Conservation (phyloP, 2,797 vertebrate genomes). For the Toxotes lorentzi region DNA sequence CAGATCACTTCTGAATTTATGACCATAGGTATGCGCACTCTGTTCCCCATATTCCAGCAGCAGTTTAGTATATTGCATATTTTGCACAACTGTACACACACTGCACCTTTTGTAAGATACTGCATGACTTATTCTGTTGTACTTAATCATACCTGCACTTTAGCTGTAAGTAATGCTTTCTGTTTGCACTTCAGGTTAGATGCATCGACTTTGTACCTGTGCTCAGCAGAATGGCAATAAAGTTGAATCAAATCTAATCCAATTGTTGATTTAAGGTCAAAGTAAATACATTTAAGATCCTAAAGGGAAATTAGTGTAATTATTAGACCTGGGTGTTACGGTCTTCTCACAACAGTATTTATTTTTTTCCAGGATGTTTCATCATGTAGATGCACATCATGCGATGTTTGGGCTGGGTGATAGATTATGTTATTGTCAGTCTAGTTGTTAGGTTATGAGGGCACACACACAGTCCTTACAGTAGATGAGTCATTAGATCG, state of each 20-base stretch:
- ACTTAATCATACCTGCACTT: not conserved
- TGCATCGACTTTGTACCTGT: not conserved
- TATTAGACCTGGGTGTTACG: not conserved
- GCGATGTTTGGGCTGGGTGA: slow-evolving; percentile 8
- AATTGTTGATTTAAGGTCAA: not conserved
- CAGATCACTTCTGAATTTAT: not conserved
- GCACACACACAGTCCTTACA: not conserved
- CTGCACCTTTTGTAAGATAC: not conserved
- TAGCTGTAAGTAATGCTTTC: not conserved
- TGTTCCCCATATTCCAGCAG: not conserved
- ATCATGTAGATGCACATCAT: slow-evolving; percentile 2
- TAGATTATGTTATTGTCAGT: slow-evolving; percentile 7
- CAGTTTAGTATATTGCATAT: not conserved
- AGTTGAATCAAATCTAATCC: too few species aligned
- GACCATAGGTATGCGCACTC: not conserved
- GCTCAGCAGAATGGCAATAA: too few species aligned
- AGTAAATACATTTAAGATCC: not conserved
- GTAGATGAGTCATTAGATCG: slow-evolving; percentile 34
- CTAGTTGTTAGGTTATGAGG: slow-evolving; percentile 11
- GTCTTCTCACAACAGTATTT: not conserved
- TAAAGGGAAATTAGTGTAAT: not conserved
- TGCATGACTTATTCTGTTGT: not conserved
- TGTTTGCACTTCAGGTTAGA: not conserved
- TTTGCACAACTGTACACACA: not conserved
- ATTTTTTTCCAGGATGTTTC: not conserved